Evolutionary conservation across 2,113 vertebrate genomes (phyloP).

Genomic region (Spea bombifrons): DNA sequence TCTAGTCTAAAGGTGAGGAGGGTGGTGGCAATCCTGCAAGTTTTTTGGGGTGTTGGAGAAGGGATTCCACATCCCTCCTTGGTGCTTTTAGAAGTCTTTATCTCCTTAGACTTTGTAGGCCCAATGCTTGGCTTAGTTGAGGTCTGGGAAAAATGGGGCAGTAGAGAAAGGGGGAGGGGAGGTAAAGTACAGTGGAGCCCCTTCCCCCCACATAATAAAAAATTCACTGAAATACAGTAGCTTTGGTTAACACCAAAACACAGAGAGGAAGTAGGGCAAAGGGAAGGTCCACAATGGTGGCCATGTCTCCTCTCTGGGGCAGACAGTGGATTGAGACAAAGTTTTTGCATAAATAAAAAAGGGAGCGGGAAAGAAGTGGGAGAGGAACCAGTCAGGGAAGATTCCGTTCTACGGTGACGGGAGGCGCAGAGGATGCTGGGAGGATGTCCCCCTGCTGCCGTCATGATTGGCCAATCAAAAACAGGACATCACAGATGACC

Average conservation of each 20-base stretch:
- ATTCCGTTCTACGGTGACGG: slow-evolving; percentile 89
- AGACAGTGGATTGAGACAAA: slow-evolving; percentile 94
- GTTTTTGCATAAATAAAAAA: slow-evolving; percentile 97
- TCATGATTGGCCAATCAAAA: slow-evolving; percentile 99
- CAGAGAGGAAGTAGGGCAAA: slow-evolving; percentile 53
- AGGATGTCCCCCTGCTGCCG: slow-evolving; percentile 94
- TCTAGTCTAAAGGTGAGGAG: slow-evolving; percentile 47
- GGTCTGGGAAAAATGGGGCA: slow-evolving; percentile 24
- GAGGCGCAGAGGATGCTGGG: slow-evolving; percentile 59
- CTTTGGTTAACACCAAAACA: slow-evolving; percentile 98
- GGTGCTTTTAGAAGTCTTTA: slow-evolving; percentile 41
- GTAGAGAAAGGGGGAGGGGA: slow-evolving; percentile 28
- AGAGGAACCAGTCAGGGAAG: slow-evolving; percentile 79
- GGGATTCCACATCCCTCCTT: slow-evolving; percentile 8
- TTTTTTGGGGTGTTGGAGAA: slow-evolving; percentile 5
- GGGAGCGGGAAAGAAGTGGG: slow-evolving; percentile 55
- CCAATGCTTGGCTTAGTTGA: slow-evolving; percentile 34
- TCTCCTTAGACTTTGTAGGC: slow-evolving; percentile 41
- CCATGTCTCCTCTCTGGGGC: slow-evolving; percentile 62
- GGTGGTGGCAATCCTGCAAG: slow-evolving; percentile 17
- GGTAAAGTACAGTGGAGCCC: slow-evolving; percentile 40
- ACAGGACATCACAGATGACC: slow-evolving; percentile 99
- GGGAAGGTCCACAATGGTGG: slow-evolving; percentile 42
- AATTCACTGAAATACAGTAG: slow-evolving; percentile 75
- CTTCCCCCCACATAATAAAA: slow-evolving; percentile 22